phyloP scores from a whole-genome alignment of 2,888 invertebrate genomes.

The Netelia virgata region DNA sequence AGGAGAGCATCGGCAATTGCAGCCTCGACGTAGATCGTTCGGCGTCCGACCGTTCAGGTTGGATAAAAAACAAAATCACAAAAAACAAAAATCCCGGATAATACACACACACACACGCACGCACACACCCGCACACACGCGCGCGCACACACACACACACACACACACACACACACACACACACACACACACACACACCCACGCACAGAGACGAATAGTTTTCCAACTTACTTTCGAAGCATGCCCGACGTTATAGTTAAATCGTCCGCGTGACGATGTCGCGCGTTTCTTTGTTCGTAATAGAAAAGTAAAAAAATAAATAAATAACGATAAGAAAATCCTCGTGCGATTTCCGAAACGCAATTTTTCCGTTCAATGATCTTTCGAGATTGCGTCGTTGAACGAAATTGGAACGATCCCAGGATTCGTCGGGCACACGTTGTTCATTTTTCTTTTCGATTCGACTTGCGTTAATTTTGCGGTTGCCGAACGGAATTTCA shows the following conservation, averaged over 20 bases:
- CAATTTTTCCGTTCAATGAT: too few relatives aligned
- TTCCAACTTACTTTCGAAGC: not conserved
- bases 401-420: too few relatives aligned
- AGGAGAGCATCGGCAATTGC: constrained; percentile 94
- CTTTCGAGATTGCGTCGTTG: too few relatives aligned
- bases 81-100: not conserved
- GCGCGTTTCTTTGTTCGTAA: too few relatives aligned
- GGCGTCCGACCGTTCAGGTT: constrained; percentile 84
- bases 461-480: not conserved
- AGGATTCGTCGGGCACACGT: not conserved
- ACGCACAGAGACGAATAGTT: not conserved
- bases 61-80: constrained; percentile 62
- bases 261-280: not conserved
- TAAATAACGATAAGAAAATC: not conserved
- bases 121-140: too few relatives aligned
- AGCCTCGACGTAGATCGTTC: constrained; percentile 93
- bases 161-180: too few relatives aligned
- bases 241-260: not conserved
- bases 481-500: too few relatives aligned
- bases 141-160: too few relatives aligned
- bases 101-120: not conserved
- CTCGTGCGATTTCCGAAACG: too few relatives aligned
- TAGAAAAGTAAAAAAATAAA: not conserved
- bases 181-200: too few relatives aligned
- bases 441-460: not conserved